Base-by-base conservation (phyloP, 1,140 invertebrate genomes). In the Leptinotarsa lineolata region DNA sequence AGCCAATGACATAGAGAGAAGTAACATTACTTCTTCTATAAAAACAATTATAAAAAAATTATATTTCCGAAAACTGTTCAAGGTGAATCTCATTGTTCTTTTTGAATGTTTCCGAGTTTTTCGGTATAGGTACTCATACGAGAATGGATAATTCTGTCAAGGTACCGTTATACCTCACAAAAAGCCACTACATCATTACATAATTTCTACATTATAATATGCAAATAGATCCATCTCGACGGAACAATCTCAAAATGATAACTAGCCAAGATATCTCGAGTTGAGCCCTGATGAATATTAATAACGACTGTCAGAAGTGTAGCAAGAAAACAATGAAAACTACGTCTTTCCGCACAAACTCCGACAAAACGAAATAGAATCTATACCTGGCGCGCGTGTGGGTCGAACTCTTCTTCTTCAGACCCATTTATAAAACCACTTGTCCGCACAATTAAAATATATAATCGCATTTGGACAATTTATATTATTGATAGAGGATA, bases 371-470 rank as follows among this genome's bases (percentile, higher is more conserved):
- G n/a, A 63, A 71, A 71, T 45, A 45, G 69, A 63, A 24, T 71
- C 58, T 39, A 39, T 71, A 71, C 77, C 78, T 76, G 46, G 67
- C 66, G 80, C 72, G 79, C 79, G 82, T 81, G 83, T 81, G 82
- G 79, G 78, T 74, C 70, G 73, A 76, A 69, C 72, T 74, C 71
- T 76, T 76, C 79, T 73, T 58, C 70, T 74, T 72, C 75, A 76
- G 75, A 73, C 79, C 80, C 83, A 84, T 84, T 84, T 83, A 83
- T 83, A 81, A 81, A 76, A 80, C 79, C 82, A 79, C 81, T 81
- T 84, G 83, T 84, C 83, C 79, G 75, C 81, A 84, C 83, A 84
- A 84, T 84, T 84, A 83, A 84, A 84, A 84, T 84, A 84, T 84
- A 83, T 82, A 83, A 82, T 83, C 81, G 80, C 74, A 80, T 83